Percentiles rank a stretch among this genome's conserved stretches.
Conservation (phyloP, 92 coral and sea anemone genomes). For the Phenganax subtilis region DNA sequence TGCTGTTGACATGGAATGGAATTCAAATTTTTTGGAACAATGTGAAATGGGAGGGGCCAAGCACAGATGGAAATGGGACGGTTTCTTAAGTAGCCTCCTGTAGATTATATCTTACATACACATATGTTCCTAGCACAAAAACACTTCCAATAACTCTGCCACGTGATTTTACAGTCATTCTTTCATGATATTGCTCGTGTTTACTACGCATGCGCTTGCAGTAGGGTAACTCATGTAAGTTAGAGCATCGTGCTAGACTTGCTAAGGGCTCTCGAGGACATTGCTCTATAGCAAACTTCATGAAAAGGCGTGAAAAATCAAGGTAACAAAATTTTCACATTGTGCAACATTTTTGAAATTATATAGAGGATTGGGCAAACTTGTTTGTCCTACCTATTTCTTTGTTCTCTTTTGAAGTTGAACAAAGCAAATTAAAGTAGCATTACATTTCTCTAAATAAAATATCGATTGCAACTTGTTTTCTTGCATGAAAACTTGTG, state of each 20-base stretch:
- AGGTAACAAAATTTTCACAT: no score
- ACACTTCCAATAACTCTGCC: not conserved
- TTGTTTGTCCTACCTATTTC: no score
- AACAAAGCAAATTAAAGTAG: no score
- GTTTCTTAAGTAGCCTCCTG: conserved; percentile 30
- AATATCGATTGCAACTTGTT: no score
- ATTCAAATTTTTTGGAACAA: not conserved
- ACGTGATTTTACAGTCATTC: not conserved
- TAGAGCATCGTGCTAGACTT: not conserved
- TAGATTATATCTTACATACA: not conserved
- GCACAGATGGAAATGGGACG: conserved; percentile 20
- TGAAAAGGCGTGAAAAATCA: not conserved
- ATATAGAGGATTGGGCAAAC: no score
- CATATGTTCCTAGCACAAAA: conserved; percentile 25
- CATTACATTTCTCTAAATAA: no score
- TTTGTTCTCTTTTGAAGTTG: no score
- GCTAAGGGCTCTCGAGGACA: not conserved
- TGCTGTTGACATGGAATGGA: not conserved
- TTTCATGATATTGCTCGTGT: not conserved
- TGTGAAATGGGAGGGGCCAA: not conserved
- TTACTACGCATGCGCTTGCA: conserved; percentile 30
- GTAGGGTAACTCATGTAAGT: not conserved
- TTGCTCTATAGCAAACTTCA: not conserved
- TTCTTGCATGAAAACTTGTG: no score
- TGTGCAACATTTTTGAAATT: no score